Conservation (phyloP, 2,797 vertebrate genomes). For the Thalassophryne amazonica region DNA sequence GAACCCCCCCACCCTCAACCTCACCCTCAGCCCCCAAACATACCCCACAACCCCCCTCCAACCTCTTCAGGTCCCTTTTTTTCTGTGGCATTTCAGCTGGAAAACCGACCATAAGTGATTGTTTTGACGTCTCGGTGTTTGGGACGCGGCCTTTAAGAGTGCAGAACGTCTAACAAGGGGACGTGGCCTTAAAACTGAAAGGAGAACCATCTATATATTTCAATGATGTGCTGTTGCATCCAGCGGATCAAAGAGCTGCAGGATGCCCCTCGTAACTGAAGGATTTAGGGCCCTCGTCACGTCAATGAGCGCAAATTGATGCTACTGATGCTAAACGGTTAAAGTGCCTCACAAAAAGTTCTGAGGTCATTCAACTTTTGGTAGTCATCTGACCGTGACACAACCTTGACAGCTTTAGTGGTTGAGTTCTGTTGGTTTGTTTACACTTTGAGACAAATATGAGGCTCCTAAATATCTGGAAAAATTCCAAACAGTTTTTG, state of each 20-base stretch:
- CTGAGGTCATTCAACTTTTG: constrained; percentile 71
- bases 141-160: constrained; percentile 56
- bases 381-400: constrained; percentile 63
- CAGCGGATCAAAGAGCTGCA: constrained; percentile 70
- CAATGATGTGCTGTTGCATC: constrained; percentile 60
- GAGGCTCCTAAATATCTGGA: not conserved
- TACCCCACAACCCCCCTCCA: constrained; percentile 36
- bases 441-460: constrained; percentile 13
- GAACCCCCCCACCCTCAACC: constrained; percentile 17
- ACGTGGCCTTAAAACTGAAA: constrained; percentile 37
- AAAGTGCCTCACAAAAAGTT: constrained; percentile 61
- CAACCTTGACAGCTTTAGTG: constrained; percentile 50
- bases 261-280: constrained; percentile 68
- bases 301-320: constrained; percentile 65
- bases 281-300: constrained; percentile 47
- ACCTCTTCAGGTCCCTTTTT: constrained; percentile 75
- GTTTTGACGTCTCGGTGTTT: constrained; percentile 60
- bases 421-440: not conserved
- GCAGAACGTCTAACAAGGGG: constrained; percentile 44
- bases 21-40: constrained; percentile 20
- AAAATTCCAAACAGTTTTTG: not conserved
- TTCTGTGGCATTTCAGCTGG: constrained; percentile 78
- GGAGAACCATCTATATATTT: constrained; percentile 68
- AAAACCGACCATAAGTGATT: constrained; percentile 78
- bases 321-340: constrained; percentile 64